Conservation (phyloP, 2,113 vertebrate genomes). For the Psittacara wagleri region DNA sequence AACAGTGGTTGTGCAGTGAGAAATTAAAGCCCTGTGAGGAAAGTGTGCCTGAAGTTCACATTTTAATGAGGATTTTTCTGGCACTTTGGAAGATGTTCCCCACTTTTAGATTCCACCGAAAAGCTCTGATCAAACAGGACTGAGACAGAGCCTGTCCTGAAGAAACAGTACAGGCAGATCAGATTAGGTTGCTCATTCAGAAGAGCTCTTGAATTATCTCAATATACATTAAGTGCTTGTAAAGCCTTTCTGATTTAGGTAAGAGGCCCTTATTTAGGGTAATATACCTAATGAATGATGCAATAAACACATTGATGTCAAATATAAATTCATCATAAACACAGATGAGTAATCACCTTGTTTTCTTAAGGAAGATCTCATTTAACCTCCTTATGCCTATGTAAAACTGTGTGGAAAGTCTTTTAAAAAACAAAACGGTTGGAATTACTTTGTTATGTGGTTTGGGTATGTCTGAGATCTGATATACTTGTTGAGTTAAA, state of each 20-base stretch:
- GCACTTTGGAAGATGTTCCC: neutral
- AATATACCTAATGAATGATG: neutral
- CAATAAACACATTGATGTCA: neutral
- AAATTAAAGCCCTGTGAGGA: slow-evolving; percentile 35
- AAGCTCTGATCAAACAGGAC: neutral
- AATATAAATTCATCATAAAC: neutral
- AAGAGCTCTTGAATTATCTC: neutral
- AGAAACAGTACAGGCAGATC: neutral
- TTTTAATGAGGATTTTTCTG: slow-evolving; percentile 60
- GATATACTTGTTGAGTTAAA: neutral
- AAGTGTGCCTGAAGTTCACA: neutral
- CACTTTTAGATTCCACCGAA: neutral
- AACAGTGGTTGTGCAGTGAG: neutral
- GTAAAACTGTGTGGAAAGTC: neutral
- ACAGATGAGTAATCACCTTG: neutral
- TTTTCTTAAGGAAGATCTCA: neutral
- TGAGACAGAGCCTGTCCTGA: neutral
- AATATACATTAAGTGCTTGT: neutral
- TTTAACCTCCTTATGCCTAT: neutral
- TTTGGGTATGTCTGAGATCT: neutral
- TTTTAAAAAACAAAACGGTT: neutral
- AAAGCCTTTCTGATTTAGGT: slow-evolving; percentile 6
- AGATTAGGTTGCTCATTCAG: neutral
- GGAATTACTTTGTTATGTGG: neutral
- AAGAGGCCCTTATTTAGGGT: slow-evolving; percentile 14